phyloP scores from a whole-genome alignment of 2,113 vertebrate species.

The Hirundichthys speculiger region DNA sequence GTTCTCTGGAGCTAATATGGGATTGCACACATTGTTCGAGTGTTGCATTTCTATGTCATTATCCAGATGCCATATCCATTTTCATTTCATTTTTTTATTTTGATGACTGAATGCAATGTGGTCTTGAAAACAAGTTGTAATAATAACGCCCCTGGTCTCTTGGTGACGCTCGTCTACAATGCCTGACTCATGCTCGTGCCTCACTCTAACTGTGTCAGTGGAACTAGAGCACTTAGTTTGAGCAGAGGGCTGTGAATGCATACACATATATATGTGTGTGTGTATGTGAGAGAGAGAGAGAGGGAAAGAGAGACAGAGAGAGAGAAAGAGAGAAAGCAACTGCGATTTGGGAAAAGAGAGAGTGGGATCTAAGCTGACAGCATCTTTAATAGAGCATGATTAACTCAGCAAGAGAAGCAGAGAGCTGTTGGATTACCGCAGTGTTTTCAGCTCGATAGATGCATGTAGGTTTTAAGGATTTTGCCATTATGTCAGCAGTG shows the following conservation, averaged over 20 bases:
- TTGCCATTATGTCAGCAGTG: conserved; percentile 23
- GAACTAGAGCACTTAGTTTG: conserved; percentile 58
- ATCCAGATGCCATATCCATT: not conserved
- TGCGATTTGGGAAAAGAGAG: conserved; percentile 38
- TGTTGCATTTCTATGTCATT: too few species aligned
- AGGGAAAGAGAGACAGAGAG: conserved; percentile 20
- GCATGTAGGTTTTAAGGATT: conserved; percentile 23
- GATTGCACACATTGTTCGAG: too few species aligned
- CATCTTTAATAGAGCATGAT: conserved; percentile 68
- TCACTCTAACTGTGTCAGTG: conserved; percentile 67
- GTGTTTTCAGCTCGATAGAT: conserved; percentile 40
- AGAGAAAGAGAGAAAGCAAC: conserved; percentile 1
- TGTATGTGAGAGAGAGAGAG: conserved; percentile 22
- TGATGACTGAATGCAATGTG: not conserved
- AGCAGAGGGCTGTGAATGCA: conserved; percentile 37
- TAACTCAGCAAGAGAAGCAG: conserved; percentile 58
- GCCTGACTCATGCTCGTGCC: conserved; percentile 48
- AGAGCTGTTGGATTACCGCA: conserved; percentile 36
- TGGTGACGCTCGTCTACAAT: conserved; percentile 56
- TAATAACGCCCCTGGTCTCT: conserved; percentile 43
- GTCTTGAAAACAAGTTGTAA: conserved; percentile 21
- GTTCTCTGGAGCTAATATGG: too few species aligned
- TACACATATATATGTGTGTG: conserved; percentile 14
- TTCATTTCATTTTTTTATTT: not conserved
- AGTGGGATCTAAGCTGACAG: conserved; percentile 65